These are phyloP conservation scores for Nycticebus coucang DNA, from an alignment of 2,113 vertebrate species.

Conservation along the genomic window DNA sequence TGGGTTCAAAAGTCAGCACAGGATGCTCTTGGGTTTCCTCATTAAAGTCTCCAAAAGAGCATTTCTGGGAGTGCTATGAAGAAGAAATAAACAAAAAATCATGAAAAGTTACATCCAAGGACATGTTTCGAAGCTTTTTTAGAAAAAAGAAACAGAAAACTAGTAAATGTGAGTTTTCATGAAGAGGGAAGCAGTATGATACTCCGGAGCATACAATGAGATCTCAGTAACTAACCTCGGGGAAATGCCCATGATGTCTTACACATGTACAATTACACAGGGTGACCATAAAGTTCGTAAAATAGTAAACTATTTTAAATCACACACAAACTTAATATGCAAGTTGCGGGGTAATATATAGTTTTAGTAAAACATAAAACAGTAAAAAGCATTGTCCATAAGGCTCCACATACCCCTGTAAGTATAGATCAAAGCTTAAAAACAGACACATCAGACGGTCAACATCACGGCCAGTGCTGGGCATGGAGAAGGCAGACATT, in stretches of 20 bases:
- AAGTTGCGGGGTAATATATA: background rate
- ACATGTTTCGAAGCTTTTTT: background rate
- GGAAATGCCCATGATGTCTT: background rate
- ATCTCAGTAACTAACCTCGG: background rate
- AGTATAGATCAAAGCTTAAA: background rate
- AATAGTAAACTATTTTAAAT: too few species aligned
- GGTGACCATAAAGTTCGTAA: too few species aligned
- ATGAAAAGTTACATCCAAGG: background rate
- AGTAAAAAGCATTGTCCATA: background rate
- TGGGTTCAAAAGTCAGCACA: background rate
- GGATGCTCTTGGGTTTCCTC: background rate
- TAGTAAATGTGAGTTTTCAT: background rate
- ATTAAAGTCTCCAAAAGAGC: background rate
- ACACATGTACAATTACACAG: background rate
- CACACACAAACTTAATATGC: too few species aligned
- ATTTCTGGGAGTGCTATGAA: background rate
- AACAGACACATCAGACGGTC: background rate
- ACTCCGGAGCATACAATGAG: background rate
- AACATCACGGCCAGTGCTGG: background rate
- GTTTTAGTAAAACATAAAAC: background rate
- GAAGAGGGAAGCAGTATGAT: background rate
- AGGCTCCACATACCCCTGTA: background rate
- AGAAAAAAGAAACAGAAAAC: background rate
- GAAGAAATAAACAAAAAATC: slow-evolving; percentile 14
- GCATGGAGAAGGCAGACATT: background rate